Conservation (phyloP, 2,797 vertebrate genomes). For the Falco novaeseelandiae region DNA sequence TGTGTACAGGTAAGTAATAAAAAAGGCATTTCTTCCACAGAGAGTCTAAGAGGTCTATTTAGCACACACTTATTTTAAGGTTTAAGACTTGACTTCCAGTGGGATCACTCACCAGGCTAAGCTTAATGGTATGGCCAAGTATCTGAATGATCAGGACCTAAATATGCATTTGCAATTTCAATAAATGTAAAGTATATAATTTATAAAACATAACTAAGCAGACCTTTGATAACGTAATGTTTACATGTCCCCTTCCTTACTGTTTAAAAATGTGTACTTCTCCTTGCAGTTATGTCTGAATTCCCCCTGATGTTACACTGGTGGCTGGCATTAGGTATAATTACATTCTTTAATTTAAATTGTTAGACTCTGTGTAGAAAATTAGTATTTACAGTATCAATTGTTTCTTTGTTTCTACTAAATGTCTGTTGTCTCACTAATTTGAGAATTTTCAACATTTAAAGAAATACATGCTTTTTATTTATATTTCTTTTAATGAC, state of each 20-base stretch:
- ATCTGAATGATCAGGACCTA: neutral
- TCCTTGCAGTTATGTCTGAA: slow-evolving; percentile 86
- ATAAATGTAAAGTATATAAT: neutral
- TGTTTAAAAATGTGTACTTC: neutral
- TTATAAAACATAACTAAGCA: neutral
- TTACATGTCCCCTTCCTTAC: neutral
- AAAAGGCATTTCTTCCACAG: neutral
- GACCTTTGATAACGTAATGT: neutral
- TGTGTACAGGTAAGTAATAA: neutral
- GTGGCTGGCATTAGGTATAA: slow-evolving; percentile 89
- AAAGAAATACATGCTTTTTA: neutral
- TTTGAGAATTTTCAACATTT: neutral
- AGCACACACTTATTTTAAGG: neutral
- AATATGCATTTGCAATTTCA: neutral
- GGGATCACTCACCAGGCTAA: neutral
- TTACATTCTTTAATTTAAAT: neutral
- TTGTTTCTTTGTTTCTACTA: neutral
- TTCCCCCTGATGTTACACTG: slow-evolving; percentile 86
- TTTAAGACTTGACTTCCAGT: neutral
- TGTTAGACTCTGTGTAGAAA: neutral
- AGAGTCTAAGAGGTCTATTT: neutral
- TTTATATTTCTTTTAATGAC: neutral
- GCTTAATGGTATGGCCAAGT: neutral
- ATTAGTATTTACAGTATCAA: neutral
- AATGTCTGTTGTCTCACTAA: neutral